These are phyloP conservation scores for Tachyglossus aculeatus DNA, from an alignment of 2,797 vertebrate species.

Conservation along the genomic window DNA sequence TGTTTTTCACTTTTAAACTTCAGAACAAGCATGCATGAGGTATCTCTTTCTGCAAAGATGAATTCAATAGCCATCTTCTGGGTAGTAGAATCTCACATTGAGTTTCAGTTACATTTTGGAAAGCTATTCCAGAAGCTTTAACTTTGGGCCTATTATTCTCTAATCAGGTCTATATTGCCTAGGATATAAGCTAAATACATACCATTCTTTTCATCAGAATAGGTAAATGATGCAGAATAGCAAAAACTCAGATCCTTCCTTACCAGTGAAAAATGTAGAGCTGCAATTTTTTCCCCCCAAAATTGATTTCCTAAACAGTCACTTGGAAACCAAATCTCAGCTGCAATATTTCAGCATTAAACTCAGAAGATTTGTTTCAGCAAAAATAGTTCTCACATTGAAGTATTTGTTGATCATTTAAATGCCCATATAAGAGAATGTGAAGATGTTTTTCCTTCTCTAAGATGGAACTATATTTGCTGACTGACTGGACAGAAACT, in stretches of 20 bases:
- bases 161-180: no score
- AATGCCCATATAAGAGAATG: neutral
- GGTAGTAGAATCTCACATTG: no score
- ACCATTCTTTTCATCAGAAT: neutral
- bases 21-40: no score
- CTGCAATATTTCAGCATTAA: neutral
- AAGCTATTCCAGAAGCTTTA: no score
- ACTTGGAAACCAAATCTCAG: neutral
- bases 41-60: no score
- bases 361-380: neutral
- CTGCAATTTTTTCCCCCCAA: neutral
- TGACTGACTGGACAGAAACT: no score
- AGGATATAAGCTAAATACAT: conserved; percentile 16
- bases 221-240: neutral
- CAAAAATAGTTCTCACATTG: no score
- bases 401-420: no score
- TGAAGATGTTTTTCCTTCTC: neutral
- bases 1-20: no score
- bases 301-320: neutral
- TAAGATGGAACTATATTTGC: neutral
- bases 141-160: no score
- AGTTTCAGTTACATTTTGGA: no score
- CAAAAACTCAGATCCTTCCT: neutral
- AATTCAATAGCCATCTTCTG: no score
- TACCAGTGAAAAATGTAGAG: neutral